A percentile compares a stretch with the other conserved stretches of the same genome.
Evolutionary conservation across 2,113 vertebrate species (phyloP).

Genomic region (Pogona vitticeps): DNA sequence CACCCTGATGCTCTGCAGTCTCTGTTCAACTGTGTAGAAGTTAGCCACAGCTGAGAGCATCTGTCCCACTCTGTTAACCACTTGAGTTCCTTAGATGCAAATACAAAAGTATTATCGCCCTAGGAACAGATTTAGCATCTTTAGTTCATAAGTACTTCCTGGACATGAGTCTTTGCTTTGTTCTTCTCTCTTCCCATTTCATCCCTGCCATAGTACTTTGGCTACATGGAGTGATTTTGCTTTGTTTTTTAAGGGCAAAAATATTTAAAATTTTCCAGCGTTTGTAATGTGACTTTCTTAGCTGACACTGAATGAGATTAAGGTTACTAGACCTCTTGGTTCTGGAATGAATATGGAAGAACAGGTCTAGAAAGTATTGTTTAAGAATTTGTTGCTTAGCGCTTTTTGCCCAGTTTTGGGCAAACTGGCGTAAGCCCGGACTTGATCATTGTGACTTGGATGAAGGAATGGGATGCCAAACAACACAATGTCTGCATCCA

Average conservation of each 20-base stretch:
- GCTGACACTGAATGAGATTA: too few species aligned
- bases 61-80: conserved; percentile 26
- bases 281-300: too few species aligned
- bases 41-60: neutral
- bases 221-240: too few species aligned
- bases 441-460: too few species aligned
- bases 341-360: too few species aligned
- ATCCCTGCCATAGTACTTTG: neutral
- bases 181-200: neutral
- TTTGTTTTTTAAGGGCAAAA: neutral
- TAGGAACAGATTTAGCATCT: conserved; percentile 31
- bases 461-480: too few species aligned
- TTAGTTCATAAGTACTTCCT: conserved; percentile 13
- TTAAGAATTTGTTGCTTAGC: neutral
- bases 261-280: too few species aligned
- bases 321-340: too few species aligned
- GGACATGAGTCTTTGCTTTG: neutral
- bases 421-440: too few species aligned
- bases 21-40: neutral
- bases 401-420: too few species aligned
- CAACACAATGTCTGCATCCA: too few species aligned
- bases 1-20: neutral
- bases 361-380: too few species aligned
- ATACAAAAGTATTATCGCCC: neutral
- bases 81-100: neutral